A percentile compares a stretch with the other conserved stretches of the same genome.
Conservation (phyloP, 2,797 vertebrate genomes). For the Thaleichthys pacificus region DNA sequence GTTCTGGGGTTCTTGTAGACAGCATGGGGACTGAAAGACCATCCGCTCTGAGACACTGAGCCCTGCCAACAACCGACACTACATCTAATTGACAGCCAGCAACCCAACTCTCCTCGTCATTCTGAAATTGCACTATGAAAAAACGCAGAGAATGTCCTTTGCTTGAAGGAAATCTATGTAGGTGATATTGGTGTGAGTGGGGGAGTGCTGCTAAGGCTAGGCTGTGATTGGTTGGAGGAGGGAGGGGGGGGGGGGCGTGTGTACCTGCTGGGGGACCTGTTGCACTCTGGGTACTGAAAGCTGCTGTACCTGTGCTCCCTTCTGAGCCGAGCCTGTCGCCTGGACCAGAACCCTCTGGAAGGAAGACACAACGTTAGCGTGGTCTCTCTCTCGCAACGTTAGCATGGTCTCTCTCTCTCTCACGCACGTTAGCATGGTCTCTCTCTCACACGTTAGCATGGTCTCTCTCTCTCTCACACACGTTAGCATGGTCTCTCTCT, state of each 20-base stretch:
- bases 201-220: background rate
- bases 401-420: too few species aligned
- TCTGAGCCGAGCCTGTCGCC: slow-evolving; percentile 87
- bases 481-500: background rate
- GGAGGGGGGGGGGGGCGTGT: slow-evolving; percentile 38
- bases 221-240: slow-evolving; percentile 15
- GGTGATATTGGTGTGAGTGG: slow-evolving; percentile 17
- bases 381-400: slow-evolving; percentile 24
- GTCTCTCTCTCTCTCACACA: background rate
- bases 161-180: slow-evolving; percentile 15
- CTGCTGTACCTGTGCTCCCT: slow-evolving; percentile 88
- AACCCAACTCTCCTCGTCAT: background rate
- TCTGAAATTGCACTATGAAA: too few species aligned
- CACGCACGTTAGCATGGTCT: too few species aligned
- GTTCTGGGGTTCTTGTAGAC: slow-evolving; percentile 2
- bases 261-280: slow-evolving; percentile 94
- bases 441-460: too few species aligned
- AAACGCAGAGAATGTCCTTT: background rate
- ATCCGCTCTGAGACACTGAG: slow-evolving; percentile 1
- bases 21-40: slow-evolving; percentile 28
- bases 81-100: background rate
- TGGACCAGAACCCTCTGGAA: slow-evolving; percentile 94
- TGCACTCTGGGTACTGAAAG: slow-evolving; percentile 88
- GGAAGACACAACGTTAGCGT: slow-evolving; percentile 44
- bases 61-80: background rate